These are phyloP conservation scores for Halesus radiatus DNA, from an alignment of 1,140 invertebrate genomes.

Conservation along the genomic window DNA sequence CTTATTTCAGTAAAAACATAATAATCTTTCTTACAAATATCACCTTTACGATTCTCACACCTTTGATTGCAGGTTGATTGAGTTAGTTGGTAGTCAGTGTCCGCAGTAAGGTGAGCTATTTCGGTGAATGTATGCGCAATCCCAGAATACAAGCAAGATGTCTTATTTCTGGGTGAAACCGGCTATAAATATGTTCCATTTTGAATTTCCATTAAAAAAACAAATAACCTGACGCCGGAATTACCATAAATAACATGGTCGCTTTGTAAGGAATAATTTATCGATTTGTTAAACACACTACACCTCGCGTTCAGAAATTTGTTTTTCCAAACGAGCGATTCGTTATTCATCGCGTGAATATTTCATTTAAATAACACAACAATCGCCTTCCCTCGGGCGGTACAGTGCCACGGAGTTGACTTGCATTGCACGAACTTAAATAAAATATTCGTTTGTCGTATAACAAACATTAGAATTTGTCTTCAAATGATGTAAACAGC, in stretches of 20 bases:
- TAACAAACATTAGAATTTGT: too few species aligned
- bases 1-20: too few species aligned
- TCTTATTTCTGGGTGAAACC: slow-evolving; percentile 8
- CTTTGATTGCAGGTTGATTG: too few species aligned
- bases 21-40: too few species aligned
- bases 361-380: slow-evolving; percentile 35
- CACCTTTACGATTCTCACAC: too few species aligned
- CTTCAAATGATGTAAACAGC: too few species aligned
- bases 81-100: too few species aligned
- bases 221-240: slow-evolving; percentile 1
- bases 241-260: slow-evolving; percentile 45
- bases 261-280: slow-evolving; percentile 45
- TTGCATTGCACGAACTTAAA: too few species aligned
- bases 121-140: neutral
- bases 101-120: too few species aligned
- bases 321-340: slow-evolving; percentile 33
- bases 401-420: too few species aligned
- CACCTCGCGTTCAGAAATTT: slow-evolving; percentile 37
- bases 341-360: slow-evolving; percentile 42
- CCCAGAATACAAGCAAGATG: slow-evolving; percentile 19
- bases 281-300: slow-evolving; percentile 45
- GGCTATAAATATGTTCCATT: slow-evolving; percentile 26
- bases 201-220: slow-evolving; percentile 24
- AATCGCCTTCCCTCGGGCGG: slow-evolving; percentile 14
- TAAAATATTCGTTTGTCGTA: too few species aligned